Conservation (phyloP, 2,888 invertebrate species). For the Erebia aethiops region DNA sequence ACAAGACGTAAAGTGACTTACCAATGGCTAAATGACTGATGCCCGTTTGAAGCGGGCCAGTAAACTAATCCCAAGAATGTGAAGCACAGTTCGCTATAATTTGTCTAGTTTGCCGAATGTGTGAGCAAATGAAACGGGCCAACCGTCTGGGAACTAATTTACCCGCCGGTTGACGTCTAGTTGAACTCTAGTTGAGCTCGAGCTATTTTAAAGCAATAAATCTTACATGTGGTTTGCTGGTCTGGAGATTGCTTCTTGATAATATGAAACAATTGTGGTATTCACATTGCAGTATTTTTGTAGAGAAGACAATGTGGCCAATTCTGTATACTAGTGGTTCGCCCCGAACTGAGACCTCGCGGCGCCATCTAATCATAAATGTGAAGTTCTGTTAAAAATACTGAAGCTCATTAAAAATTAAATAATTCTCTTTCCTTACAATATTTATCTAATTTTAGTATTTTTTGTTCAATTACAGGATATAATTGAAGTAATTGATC, state of each 20-base stretch:
- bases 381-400: too few relatives aligned
- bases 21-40: conserved; percentile 58
- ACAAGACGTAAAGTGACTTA: conserved; percentile 37
- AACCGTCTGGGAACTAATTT: conserved; percentile 62
- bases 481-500: too few relatives aligned
- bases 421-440: too few relatives aligned
- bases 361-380: too few relatives aligned
- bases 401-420: too few relatives aligned
- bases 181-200: conserved; percentile 44
- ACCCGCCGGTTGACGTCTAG: conserved; percentile 53
- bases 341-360: too few relatives aligned
- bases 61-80: conserved; percentile 64
- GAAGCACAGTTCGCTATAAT: conserved; percentile 60
- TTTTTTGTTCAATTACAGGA: too few relatives aligned
- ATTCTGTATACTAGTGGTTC: too few relatives aligned
- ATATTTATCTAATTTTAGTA: too few relatives aligned
- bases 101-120: conserved; percentile 63
- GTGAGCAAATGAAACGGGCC: conserved; percentile 62
- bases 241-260: conserved; percentile 18
- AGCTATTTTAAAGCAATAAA: conserved; percentile 52
- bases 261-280: not conserved
- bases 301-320: not conserved
- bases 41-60: conserved; percentile 50
- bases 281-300: not conserved
- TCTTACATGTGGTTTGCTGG: conserved; percentile 46